phyloP scores from a whole-genome alignment of 2,113 vertebrate species.

The Rhinolophus ferrumequinum region DNA sequence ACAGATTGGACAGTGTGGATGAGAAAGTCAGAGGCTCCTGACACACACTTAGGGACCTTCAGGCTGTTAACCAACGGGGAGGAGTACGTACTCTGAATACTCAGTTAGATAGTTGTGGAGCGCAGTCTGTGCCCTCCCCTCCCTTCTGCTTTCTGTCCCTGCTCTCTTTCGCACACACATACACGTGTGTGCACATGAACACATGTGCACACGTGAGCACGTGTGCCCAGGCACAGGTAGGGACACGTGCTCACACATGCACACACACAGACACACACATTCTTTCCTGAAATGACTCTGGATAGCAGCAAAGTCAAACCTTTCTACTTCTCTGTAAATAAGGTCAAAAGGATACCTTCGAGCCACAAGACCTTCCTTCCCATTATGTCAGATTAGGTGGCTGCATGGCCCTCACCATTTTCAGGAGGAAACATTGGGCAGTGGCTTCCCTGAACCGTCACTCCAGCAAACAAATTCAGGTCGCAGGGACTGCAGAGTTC shows the following conservation, averaged over 20 bases:
- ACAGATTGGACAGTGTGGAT: rapidly evolving
- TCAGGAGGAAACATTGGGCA: not conserved
- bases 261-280: not conserved
- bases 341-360: not conserved
- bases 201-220: no score
- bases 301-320: not conserved
- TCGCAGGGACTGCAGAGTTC: rapidly evolving
- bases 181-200: not conserved
- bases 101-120: not conserved
- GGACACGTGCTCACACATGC: not conserved
- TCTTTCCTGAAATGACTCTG: not conserved
- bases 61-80: not conserved
- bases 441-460: not conserved
- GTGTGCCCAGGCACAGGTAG: not conserved
- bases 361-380: not conserved
- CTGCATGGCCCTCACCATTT: not conserved
- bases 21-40: not conserved
- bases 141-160: not conserved
- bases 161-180: not conserved
- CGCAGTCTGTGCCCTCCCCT: not conserved
- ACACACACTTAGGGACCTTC: not conserved
- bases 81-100: not conserved
- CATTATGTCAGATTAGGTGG: not conserved
- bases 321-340: not conserved
- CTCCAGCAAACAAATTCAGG: rapidly evolving